Conservation (phyloP, 2,113 vertebrate genomes). For the Neolamprologus variostigma region DNA sequence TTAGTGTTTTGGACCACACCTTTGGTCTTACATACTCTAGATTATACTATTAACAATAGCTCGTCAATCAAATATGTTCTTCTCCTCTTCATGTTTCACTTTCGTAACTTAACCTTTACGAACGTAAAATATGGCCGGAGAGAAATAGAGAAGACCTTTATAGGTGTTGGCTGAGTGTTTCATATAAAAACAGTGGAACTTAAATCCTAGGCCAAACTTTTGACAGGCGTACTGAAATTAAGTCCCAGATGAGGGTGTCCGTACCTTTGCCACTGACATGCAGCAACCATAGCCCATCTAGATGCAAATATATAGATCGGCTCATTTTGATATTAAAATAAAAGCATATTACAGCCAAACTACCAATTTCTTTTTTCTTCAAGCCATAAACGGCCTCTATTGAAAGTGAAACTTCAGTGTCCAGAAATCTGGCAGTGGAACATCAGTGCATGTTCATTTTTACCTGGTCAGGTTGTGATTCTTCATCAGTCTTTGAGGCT, state of each 20-base stretch:
- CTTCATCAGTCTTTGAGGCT: background rate
- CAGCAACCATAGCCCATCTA: constrained; percentile 22
- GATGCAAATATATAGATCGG: constrained; percentile 16
- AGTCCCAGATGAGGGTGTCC: constrained; percentile 51
- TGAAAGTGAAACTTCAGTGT: background rate
- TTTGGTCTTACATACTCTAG: background rate
- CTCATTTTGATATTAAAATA: constrained; percentile 14
- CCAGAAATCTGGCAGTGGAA: background rate
- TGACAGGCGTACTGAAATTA: constrained; percentile 63
- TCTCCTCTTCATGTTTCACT: constrained; percentile 12
- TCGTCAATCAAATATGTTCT: constrained; percentile 37
- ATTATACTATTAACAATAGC: background rate
- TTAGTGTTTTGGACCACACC: background rate
- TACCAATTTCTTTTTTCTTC: background rate
- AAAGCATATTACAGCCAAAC: background rate
- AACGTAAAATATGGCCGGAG: constrained; percentile 40
- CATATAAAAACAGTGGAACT: constrained; percentile 69
- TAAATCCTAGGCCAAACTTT: constrained; percentile 65
- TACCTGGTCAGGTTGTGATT: background rate
- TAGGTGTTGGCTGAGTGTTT: constrained; percentile 71
- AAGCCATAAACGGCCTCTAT: background rate
- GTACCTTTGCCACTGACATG: constrained; percentile 42
- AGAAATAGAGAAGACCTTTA: constrained; percentile 16
- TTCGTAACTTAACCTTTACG: constrained; percentile 51
- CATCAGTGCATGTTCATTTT: background rate